phyloP scores from a whole-genome alignment of 2,797 vertebrate genomes.

The Coregonus suidteri region DNA sequence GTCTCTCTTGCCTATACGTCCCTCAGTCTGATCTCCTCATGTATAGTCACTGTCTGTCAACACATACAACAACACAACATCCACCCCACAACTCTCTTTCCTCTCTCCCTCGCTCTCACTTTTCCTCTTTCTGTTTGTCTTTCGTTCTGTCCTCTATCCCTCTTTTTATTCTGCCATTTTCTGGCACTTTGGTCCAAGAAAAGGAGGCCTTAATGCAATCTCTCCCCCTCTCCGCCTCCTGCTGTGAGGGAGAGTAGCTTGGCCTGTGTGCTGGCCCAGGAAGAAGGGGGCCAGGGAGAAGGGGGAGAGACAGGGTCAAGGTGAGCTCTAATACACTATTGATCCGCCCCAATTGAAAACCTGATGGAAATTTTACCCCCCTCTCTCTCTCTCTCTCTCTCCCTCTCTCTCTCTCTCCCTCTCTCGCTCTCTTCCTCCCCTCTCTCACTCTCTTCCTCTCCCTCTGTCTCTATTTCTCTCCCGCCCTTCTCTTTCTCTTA shows the following conservation, averaged over 20 bases:
- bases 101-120: slow-evolving; percentile 43
- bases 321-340: slow-evolving; percentile 89
- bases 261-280: slow-evolving; percentile 77
- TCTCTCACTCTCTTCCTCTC: slow-evolving; percentile 25
- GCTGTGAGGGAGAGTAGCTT: slow-evolving; percentile 82
- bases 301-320: slow-evolving; percentile 81
- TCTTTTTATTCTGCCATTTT: slow-evolving; percentile 83
- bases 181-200: slow-evolving; percentile 82
- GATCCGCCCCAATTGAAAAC: slow-evolving; percentile 87
- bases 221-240: slow-evolving; percentile 78
- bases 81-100: slow-evolving; percentile 25
- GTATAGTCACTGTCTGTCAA: slow-evolving; percentile 23
- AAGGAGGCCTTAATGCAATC: slow-evolving; percentile 79
- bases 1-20: background rate
- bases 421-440: slow-evolving; percentile 34
- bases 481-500: slow-evolving; percentile 27
- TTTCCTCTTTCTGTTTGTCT: slow-evolving; percentile 62
- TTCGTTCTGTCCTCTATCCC: slow-evolving; percentile 59
- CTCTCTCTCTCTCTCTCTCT: slow-evolving; percentile 10
- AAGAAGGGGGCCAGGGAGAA: slow-evolving; percentile 68
- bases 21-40: background rate
- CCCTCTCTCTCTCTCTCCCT: slow-evolving; percentile 14
- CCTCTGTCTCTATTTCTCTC: slow-evolving; percentile 27
- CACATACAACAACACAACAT: slow-evolving; percentile 28
- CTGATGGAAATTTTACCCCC: slow-evolving; percentile 86